Base-by-base conservation (phyloP, 1,140 invertebrate genomes). In the Lerema accius region DNA sequence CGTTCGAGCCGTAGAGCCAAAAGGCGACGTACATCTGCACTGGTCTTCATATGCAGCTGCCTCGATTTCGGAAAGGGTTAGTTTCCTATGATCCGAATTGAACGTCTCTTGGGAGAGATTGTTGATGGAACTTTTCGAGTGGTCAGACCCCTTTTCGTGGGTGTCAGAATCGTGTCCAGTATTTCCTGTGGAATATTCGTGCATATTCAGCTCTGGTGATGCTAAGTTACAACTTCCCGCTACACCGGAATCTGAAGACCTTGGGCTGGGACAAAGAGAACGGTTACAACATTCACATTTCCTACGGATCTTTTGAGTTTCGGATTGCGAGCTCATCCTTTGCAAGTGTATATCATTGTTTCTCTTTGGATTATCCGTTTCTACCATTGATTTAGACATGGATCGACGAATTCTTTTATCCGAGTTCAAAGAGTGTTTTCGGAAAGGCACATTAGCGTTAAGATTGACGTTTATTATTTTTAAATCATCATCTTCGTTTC, bases 181-280 rank as follows among this genome's bases (percentile, higher is more conserved):
- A 28, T 69, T 82, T 3, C 65, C 68, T 13, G 72, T 63, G 4
- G 70, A 48, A 58, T 80, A 86, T 51, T 89, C 87, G 43, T 81
- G 81, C 74, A 84, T 79, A 15, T 90, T 91, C 61, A 86, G 90
- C 77, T 94, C 94, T 1, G 94, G 94, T 1, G 94, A 94, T 10
- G 94, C 92, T 48, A 95, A 89, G 32, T 93, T 94, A 76, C 93
- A 96, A 78, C 95, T 96, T 16, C 96, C 96, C 1, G 95, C 96
- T 88, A 97, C 95, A 13, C 96, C 96, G 0, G 95, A 96, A 80
- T 97, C 96, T 4, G 95, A 96, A 3, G 96, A 97, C 59, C 94
- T 84, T 0, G 93, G 93, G 80, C 94, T 94, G 11, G 93, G 92
- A 65, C 92, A 94, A 55, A 92, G 73, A 3, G 91, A 93, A 61